Evolutionary conservation across 2,888 invertebrate species (phyloP), one percentile per base, ranked within the genome.

Genomic region (Stegophylla sp.): DNA sequence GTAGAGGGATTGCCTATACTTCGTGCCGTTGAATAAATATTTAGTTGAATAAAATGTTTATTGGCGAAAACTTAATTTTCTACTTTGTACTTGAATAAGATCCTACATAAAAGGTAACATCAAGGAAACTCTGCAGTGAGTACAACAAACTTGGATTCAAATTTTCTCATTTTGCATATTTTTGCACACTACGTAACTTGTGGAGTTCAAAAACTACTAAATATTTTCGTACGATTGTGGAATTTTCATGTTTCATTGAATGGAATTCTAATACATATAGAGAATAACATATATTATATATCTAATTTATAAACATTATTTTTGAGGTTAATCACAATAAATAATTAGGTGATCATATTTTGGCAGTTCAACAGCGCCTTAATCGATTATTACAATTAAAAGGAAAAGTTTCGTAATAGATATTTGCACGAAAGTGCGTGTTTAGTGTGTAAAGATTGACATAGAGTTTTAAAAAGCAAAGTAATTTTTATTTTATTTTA

Each of bases 141-240:
- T 7, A n/a, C 43, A 73, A 59, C 13, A 28, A 61, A n/a, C 26
- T 73, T 61, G 20, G 15, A 61, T 45, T 73, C 13, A 69, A 34
- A 71, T 53, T n/a, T 9, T 28, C n/a, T n/a, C 61, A 61, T 45
- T 53, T 61, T 28, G n/a, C 26, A 74, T 61, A 74, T 48, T 61
- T 61, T 28, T 61, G 26, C 28, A 48, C 48, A 56, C 61, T 74
- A 20, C 34, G 48, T 73, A 20, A 74, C 28, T 34, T 63, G 9
- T 48, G 0, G 34, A 48, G 15, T 63, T 74, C 20, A 74, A 74
- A 61, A 34, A 48, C 10, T 20, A 5, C 28, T 45, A 74, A 34
- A 17, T 74, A 26, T 63, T 15, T 48, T 10, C 3, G 34, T 51
- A 69, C 13, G 17, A 15, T 28, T 61, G 26, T 61, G 20, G n/a